Percentiles rank a stretch among this genome's conserved stretches.
phyloP scores from a whole-genome alignment of 92 coral and sea anemone genomes.

The Umimayanthus chanpuru region DNA sequence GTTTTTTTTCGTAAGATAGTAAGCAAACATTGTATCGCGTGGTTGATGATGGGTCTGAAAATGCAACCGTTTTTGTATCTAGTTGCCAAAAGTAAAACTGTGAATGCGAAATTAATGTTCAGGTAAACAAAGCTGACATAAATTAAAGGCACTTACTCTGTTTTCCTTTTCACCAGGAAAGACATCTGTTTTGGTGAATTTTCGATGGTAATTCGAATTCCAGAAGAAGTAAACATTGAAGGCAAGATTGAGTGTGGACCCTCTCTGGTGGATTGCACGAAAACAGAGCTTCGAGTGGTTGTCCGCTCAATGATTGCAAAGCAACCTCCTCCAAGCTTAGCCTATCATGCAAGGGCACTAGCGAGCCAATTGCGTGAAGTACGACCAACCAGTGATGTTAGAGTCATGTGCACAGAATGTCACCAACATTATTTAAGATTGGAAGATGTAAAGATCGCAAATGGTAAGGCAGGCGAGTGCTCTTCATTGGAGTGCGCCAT shows the following conservation, averaged over 20 bases:
- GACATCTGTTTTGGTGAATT: constrained; percentile 35
- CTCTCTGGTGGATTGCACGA: not conserved
- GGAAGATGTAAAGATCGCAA: not conserved
- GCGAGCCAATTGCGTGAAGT: not conserved
- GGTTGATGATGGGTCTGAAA: no score
- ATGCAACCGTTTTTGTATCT: no score
- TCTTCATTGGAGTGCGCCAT: not conserved
- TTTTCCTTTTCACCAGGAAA: not conserved
- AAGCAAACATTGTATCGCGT: no score
- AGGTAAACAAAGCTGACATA: not conserved
- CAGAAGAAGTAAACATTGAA: constrained; percentile 27
- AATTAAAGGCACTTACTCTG: not conserved
- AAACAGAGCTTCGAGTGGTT: constrained; percentile 30
- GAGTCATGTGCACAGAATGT: constrained; percentile 35
- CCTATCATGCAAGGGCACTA: not conserved
- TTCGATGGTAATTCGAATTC: constrained; percentile 36
- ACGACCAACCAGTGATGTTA: constrained; percentile 21
- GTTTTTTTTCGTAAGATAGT: no score
- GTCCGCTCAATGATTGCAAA: constrained; percentile 13
- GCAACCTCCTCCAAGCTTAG: not conserved
- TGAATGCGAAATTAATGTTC: no score
- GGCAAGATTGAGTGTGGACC: constrained; percentile 39
- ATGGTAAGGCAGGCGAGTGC: not conserved
- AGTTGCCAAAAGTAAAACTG: no score
- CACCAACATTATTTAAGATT: not conserved